These are phyloP conservation scores for Heterotilapia buettikoferi DNA, from an alignment of 2,113 vertebrate species.

Conservation along the genomic window DNA sequence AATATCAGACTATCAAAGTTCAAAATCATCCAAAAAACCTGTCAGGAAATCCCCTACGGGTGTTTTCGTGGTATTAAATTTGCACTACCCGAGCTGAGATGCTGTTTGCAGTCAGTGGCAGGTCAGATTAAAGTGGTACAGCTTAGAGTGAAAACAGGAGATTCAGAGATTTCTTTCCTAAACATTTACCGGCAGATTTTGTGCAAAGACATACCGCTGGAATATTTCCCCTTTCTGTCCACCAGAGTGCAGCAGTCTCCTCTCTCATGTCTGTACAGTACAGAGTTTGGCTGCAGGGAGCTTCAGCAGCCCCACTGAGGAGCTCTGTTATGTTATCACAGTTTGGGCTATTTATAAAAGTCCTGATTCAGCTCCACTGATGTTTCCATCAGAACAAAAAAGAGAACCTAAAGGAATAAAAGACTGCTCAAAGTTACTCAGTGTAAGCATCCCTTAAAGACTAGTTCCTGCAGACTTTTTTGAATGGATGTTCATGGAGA, in stretches of 20 bases:
- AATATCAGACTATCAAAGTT: not conserved
- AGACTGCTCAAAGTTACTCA: not conserved
- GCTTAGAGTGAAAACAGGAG: not conserved
- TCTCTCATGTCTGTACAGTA: not conserved
- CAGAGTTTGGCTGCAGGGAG: constrained; percentile 17
- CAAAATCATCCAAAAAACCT: not conserved
- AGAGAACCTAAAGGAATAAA: constrained; percentile 5
- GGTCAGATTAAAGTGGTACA: not conserved
- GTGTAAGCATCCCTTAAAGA: not conserved
- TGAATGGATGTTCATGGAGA: not conserved
- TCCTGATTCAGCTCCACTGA: constrained; percentile 53
- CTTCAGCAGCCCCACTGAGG: constrained; percentile 20
- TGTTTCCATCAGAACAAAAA: constrained; percentile 30
- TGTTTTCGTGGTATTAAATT: not conserved
- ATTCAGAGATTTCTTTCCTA: not conserved
- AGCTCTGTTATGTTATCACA: constrained; percentile 43
- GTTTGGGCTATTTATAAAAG: constrained; percentile 58
- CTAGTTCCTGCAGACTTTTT: not conserved
- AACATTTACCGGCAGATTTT: not conserved
- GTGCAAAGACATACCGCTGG: not conserved
- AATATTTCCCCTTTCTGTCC: not conserved
- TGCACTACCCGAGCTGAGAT: not conserved
- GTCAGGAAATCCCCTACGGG: not conserved
- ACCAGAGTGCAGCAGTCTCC: constrained; percentile 51
- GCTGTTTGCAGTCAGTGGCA: not conserved